A percentile compares a stretch with the other conserved stretches of the same genome.
Conservation (phyloP, 2,888 invertebrate species). For the Thera obeliscata region DNA sequence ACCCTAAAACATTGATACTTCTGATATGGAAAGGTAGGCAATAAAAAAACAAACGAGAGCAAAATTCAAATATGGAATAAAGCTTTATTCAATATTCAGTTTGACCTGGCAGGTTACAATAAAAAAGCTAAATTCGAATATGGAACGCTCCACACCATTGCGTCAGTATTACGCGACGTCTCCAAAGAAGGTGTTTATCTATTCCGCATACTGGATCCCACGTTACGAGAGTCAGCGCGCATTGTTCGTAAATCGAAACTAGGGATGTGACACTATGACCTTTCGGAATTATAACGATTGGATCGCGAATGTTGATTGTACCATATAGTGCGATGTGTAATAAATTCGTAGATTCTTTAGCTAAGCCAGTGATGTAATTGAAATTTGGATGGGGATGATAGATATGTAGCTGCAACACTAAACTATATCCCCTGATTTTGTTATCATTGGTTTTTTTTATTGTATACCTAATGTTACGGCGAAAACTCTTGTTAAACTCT, state of each 20-base stretch:
- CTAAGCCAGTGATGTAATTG: too few species aligned
- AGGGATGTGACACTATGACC: slow-evolving; percentile 44
- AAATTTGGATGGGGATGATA: too few species aligned
- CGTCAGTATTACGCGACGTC: slow-evolving; percentile 40
- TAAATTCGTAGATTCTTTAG: too few species aligned
- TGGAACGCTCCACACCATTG: slow-evolving; percentile 37
- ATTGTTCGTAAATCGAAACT: slow-evolving; percentile 48
- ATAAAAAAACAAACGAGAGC: background rate
- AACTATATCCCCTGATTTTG: too few species aligned
- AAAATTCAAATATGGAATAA: slow-evolving; percentile 15
- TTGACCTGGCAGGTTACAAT: slow-evolving; percentile 10
- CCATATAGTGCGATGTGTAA: too few species aligned
- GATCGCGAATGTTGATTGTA: background rate
- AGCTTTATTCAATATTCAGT: background rate
- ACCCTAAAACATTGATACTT: background rate
- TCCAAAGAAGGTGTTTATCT: slow-evolving; percentile 38
- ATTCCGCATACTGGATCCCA: slow-evolving; percentile 43
- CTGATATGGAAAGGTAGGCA: too few species aligned
- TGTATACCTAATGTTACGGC: too few species aligned
- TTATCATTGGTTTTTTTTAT: too few species aligned
- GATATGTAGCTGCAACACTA: too few species aligned
- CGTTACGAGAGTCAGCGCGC: slow-evolving; percentile 32
- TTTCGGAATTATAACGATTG: slow-evolving; percentile 16
- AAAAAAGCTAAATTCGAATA: slow-evolving; percentile 30
- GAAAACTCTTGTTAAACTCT: too few species aligned